Base-by-base conservation (phyloP, 2,113 vertebrate species). In the Onychostruthus taczanowskii region DNA sequence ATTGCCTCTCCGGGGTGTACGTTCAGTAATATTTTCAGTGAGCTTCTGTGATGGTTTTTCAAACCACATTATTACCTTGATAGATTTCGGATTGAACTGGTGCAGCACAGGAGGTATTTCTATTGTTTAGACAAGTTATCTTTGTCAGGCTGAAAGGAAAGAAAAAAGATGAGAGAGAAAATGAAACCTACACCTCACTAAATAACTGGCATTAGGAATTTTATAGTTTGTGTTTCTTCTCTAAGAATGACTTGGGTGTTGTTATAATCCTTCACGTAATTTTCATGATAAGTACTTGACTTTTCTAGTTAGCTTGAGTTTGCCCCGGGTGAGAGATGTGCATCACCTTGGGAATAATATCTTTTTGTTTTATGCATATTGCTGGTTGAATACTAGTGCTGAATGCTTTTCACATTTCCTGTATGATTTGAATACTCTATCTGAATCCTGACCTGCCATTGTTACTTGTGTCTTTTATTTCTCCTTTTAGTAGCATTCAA, bases 201-300 rank as follows among this genome's bases (percentile, higher is more conserved):
- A 94, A 95, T 94, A 95, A 93, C 75, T 74, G 35, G 15, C 63
- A 91, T 83, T 93, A 92, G 19, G 41, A 59, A 76, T 95, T 91
- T 93, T 93, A 68, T 82, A 83, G 78, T 74, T 93, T 75, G 27
- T 69, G 50, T 87, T 95, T 53, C 70, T 84, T 82, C 75, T 69
- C 14, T 87, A 77, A 66, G 61, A 94, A 80, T 83, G 50, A 80
- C 74, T 66, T 16, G 63, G 39, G 41, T 63, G 33, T 84, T 87
- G 67, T 35, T 87, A 37, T 70, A 96, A 95, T 88, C 75, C 30
- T 94, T 90, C 50, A 79, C 0, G 4, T 64, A 85, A 94, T 96
- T 94, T 95, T 94, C 74, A 67, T 89, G 52, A 53, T 94, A 94
- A 96, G 78, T 91, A 85, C 55, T 93, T 91, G 89, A 91, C 67